Evolutionary conservation across 2,888 invertebrate genomes (phyloP), one percentile per base, ranked within the genome.

Genomic region (Machimus rusticus): DNA sequence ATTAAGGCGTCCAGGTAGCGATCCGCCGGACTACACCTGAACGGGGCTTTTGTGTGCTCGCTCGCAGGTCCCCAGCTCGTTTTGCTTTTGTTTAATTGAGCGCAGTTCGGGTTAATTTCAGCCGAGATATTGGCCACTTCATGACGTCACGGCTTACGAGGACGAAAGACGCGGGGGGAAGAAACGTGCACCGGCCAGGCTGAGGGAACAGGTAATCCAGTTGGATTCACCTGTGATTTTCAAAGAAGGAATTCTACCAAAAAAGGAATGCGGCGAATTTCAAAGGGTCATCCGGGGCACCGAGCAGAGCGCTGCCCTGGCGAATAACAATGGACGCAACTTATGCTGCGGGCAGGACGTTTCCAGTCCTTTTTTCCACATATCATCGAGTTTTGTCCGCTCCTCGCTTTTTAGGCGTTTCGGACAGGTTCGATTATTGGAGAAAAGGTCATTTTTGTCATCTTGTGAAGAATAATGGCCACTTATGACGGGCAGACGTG

Each of bases 191-290:
- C 66, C 4, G 66, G 4, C 19, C 51, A 51, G 51, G n/a, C 51
- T 4, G n/a, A 51, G 51, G 6, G 5, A 51, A 16, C 66, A 66
- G 82, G 66, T 57, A 84, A 66, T 34, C 34, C 12, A 82, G 57
- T 84, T 37, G 39, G 66, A 57, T 37, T 66, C 57, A 84, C 82
- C 82, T 84, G 82, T 66, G 66, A 84, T 39, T 84, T 84, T 28
- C 66, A 66, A 57, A 57, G 79, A 51, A 51, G 31, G 37, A 19
- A 16, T 8, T n/a, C 51, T 8, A 23, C 66, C 81, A 6, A 66
- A 84, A 84, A 84, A 66, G 82, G 82, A 84, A 84, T 66, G 82
- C 82, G 82, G 82, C 66, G 19, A 84, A 66, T 84, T 84, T 57
- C 66, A 84, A 84, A 84, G 66, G 82, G 66, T 66, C 82, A 66